Evolutionary conservation across 1,140 invertebrate genomes (phyloP).

Genomic region (Bactericera cockerelli): DNA sequence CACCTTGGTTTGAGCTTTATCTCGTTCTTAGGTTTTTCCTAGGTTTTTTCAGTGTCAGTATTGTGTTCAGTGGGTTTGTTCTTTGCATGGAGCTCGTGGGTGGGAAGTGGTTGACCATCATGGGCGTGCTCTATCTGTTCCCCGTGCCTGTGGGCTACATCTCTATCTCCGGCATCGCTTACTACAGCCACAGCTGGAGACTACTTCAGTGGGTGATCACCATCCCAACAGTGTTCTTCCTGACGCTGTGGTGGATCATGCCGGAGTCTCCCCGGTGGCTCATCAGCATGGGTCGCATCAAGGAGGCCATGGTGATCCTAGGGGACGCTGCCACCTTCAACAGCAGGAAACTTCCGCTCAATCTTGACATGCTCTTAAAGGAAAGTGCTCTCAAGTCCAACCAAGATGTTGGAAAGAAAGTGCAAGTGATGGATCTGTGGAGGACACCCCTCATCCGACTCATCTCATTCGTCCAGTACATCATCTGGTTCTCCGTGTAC

Average conservation of each 20-base stretch:
- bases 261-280: constrained; percentile 77
- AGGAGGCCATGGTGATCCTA: constrained; percentile 48
- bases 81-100: constrained; percentile 27
- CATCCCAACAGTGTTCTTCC: constrained; percentile 47
- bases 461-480: constrained; percentile 44
- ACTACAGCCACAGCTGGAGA: constrained; percentile 50
- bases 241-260: constrained; percentile 56
- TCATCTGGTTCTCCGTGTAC: constrained; percentile 56
- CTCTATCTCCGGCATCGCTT: constrained; percentile 40
- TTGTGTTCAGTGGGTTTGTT: neutral
- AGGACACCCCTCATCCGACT: constrained; percentile 40
- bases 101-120: constrained; percentile 39
- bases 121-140: constrained; percentile 41
- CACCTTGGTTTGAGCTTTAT: constrained; percentile 34
- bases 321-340: constrained; percentile 46
- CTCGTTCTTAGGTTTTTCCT: constrained; percentile 35
- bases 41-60: constrained; percentile 38
- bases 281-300: constrained; percentile 45
- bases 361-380: neutral
- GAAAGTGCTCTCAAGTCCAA: neutral
- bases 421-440: constrained; percentile 42
- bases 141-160: constrained; percentile 56
- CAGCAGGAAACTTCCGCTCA: constrained; percentile 24
- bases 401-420: constrained; percentile 17
- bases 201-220: constrained; percentile 58